Conservation (phyloP, 2,113 vertebrate genomes). For the Brienomyrus brachyistius region DNA sequence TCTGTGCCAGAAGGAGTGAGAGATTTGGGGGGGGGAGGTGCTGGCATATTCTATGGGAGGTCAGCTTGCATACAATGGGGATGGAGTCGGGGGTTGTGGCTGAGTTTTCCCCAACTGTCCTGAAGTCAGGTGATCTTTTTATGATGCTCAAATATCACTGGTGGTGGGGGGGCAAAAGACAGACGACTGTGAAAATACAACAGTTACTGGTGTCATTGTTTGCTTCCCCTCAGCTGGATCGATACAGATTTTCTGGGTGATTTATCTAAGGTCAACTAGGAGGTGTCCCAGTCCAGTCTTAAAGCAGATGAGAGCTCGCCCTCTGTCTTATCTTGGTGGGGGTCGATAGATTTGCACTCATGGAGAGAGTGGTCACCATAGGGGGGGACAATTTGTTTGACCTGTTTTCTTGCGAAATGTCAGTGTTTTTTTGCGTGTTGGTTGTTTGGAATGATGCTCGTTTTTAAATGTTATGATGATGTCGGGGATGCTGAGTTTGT, state of each 20-base stretch:
- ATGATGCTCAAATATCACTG: neutral
- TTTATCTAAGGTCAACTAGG: neutral
- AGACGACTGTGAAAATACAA: neutral
- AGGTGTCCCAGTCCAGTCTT: neutral
- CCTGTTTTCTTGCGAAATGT: neutral
- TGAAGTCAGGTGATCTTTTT: neutral
- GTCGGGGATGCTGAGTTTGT: neutral
- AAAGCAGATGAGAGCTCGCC: neutral
- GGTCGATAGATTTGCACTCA: neutral
- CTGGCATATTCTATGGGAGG: neutral
- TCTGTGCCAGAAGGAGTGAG: neutral
- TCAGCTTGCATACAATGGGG: neutral
- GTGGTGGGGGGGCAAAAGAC: neutral
- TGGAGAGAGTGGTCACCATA: neutral
- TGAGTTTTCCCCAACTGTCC: neutral
- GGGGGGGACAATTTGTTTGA: neutral
- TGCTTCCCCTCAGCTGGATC: neutral
- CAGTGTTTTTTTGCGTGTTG: neutral
- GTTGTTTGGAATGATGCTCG: neutral
- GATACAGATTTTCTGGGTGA: slow-evolving; percentile 1
- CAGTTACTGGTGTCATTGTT: neutral
- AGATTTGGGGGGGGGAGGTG: neutral
- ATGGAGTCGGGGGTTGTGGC: neutral
- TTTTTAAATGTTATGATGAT: neutral
- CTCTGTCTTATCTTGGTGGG: neutral